Conservation (phyloP, 2,888 invertebrate genomes). For the Scaptomyza polygonia region DNA sequence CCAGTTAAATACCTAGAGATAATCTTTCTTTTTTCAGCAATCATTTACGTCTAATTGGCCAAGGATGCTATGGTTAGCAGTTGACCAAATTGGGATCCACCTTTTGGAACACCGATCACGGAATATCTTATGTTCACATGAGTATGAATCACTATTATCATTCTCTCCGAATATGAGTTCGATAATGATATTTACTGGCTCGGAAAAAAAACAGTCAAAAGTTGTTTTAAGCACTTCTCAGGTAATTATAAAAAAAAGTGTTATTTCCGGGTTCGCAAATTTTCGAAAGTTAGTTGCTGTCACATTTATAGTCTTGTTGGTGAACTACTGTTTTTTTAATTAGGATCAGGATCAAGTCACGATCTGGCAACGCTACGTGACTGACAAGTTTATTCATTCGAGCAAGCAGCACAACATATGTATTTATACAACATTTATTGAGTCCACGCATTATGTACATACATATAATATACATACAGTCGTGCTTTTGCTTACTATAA, state of each 20-base stretch:
- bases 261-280: no score
- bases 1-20: background rate
- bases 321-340: no score
- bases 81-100: slow-evolving; percentile 96
- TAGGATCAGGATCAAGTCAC: no score
- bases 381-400: no score
- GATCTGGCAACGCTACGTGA: no score
- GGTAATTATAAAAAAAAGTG: slow-evolving; percentile 85
- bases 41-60: slow-evolving; percentile 98
- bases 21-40: slow-evolving; percentile 89
- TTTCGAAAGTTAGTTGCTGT: no score
- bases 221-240: slow-evolving; percentile 96
- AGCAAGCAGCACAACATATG: no score
- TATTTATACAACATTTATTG: no score
- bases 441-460: no score
- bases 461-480: no score
- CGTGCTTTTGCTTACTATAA: no score
- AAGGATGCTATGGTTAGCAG: slow-evolving; percentile 95
- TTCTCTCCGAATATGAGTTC: slow-evolving; percentile 96
- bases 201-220: slow-evolving; percentile 95
- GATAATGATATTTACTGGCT: slow-evolving; percentile 96
- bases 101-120: slow-evolving; percentile 94
- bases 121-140: slow-evolving; percentile 95
- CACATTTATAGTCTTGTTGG: no score
- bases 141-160: slow-evolving; percentile 94